Percentiles rank a stretch among this genome's conserved stretches.
These are phyloP conservation scores for Drosophila sucinea DNA, from an alignment of 1,140 invertebrate genomes.

Conservation along the genomic window DNA sequence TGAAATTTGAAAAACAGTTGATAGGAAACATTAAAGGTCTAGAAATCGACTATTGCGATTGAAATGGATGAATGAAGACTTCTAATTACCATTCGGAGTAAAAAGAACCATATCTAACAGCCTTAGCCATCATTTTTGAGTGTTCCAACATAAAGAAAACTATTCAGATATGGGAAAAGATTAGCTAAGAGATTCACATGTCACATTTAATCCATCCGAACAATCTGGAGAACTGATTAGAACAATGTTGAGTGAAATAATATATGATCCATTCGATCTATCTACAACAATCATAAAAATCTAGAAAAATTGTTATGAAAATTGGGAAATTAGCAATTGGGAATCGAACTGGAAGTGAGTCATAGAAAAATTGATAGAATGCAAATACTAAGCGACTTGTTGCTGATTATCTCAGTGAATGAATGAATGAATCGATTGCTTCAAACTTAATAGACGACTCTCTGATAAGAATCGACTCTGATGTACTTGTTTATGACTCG, in stretches of 20 bases:
- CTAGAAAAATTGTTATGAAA: background rate
- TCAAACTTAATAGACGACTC: background rate
- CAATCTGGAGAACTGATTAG: too few relatives aligned
- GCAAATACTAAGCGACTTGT: conserved; percentile 1
- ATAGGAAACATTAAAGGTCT: background rate
- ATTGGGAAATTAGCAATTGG: background rate
- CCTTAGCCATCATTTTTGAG: too few relatives aligned
- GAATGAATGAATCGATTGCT: background rate
- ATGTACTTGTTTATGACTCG: background rate
- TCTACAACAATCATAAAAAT: background rate
- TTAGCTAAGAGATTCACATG: too few relatives aligned
- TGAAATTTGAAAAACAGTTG: conserved; percentile 23
- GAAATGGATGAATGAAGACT: too few relatives aligned
- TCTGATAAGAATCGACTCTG: background rate
- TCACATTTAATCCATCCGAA: too few relatives aligned
- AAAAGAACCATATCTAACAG: too few relatives aligned
- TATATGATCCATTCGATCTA: too few relatives aligned
- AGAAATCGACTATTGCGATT: too few relatives aligned
- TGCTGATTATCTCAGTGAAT: conserved; percentile 1
- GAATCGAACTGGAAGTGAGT: background rate
- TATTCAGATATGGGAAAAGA: too few relatives aligned
- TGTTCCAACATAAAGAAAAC: too few relatives aligned
- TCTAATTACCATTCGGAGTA: too few relatives aligned
- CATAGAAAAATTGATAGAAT: background rate
- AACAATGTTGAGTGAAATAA: too few relatives aligned